Base-by-base conservation (phyloP, 2,888 invertebrate genomes). In the Amphipoea oculea region DNA sequence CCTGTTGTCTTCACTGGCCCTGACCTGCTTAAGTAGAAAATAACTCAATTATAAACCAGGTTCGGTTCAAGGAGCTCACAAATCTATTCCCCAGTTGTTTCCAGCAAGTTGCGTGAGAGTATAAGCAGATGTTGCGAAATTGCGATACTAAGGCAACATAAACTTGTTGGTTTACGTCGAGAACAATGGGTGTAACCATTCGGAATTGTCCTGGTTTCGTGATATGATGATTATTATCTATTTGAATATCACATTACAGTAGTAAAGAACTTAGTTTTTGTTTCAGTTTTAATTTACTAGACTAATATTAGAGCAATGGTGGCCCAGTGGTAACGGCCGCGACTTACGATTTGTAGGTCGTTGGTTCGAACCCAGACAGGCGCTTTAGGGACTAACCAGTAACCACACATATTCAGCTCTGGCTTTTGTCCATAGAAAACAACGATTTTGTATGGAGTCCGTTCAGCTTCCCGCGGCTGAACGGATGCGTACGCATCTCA, bases 91-190 rank as follows among this genome's bases (percentile, higher is more conserved):
- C 48, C 40, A 20, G 51, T 54, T 71, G 54, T 54, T 40, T 54
- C 45, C 62, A 48, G n/a, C 29, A 75, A 75, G 40, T 82, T 85
- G 65, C 48, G 65, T 86, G 83, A 23, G 86, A 86, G 42, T 78
- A 69, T 54, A 69, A 69, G 9, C 84, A 84, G 86, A 63, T 83
- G 86, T 73, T 72, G 29, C 20, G 11, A 66, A 74, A 45, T 82
- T 83, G 74, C 54, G 51, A 71, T 71, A 74, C 78, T 57, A 57
- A 71, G 67, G 66, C 29, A 67, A 82, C 66, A 82, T 82, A 73
- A 76, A 84, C 57, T 73, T 86, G 77, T 77, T 82, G 82, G 62
- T 66, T 81, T 69, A 66, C 48, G 36, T 40, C 42, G 36, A 6
- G 82, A 70, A 60, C 54, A 67, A 57, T 40, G 54, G 36, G 42